Base-by-base conservation (phyloP, 1,140 invertebrate genomes). In the Ips nitidus region DNA sequence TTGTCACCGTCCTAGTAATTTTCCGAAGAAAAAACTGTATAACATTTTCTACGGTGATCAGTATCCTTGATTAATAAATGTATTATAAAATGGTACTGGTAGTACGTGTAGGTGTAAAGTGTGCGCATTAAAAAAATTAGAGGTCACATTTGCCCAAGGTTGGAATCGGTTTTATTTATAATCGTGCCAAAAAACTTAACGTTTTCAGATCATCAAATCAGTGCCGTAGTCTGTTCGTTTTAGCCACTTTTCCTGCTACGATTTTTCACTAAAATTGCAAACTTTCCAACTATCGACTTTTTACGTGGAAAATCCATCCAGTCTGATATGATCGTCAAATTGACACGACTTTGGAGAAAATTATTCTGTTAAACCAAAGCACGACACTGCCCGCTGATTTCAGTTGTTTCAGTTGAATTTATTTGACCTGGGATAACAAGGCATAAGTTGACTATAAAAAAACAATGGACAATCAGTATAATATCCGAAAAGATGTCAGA, bases 121-220 rank as follows among this genome's bases (percentile, higher is more conserved):
- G 52, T 55, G 36, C 8, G 52, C 37, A 37, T 55, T 55, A 55
- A 55, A 55, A 47, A 55, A 55, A 36, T 55, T 55, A 55, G 52
- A 22, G 52, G 52, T 55, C 52, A 55, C 52, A 36, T 55, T 55
- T 22, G 52, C 37, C 37, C 52, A 55, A 55, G 52, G 52, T 55
- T 37, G 37, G 5, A 55, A 5, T 55, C 52, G 52, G n/a, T 37
- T 38, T 37, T 5, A 36, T 55, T 55, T 55, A 55, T 55, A 36
- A 36, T 55, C 37, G 45, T 47, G 45, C n/a, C 45, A n/a, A 55
- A 37, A 55, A 37, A 36, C 37, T 55, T 55, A 6, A 55, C n/a
- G 37, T 7, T 36, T 7, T 36, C 36, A 55, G 5, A 36, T 55
- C 37, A 50, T 50, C 45, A 6, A 55, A 55, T 7, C 8, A 55